Base-by-base conservation (phyloP, 2,113 vertebrate genomes). In the Camelus dromedarius region DNA sequence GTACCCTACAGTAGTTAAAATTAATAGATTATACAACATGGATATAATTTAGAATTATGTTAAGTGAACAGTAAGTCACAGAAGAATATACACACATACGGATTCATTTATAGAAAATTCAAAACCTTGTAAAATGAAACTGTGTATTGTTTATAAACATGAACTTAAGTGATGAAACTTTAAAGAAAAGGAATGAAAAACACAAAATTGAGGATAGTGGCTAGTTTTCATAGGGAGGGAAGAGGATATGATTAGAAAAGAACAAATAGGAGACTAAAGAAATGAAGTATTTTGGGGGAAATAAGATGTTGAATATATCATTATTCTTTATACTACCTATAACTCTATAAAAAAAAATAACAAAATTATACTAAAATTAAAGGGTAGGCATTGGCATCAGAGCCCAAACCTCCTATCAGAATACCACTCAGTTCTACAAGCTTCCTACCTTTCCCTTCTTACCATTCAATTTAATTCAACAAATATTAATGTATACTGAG, bases 181-280 rank as follows among this genome's bases (percentile, higher is more conserved):
- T 81, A 69, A 79, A 72, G 26, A 62, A 73, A 83, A 72, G 56
- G 35, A 86, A 79, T 62, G 60, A 95, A 60, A 58, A 73, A 89
- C 26, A 52, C 67, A 82, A 87, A 83, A 90, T 13, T 64, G 60
- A 58, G 58, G 15, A 26, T 35, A 66, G 35, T 22, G 35, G 32
- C 32, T 88, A 77, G 32, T 52, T 87, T 35, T 87, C 52, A 42
- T 9, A 8, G n/a, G 30, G 35, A 60, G 52, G 28, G 46, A 81
- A 35, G 48, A 38, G 64, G 38, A 76, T 5, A 9, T 85, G 38
- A 69, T 77, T 79, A 70, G 82, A 32, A 73, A 73, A 95, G 52
- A 81, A 72, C 1, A 35, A 19, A 70, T 3, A 38, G n/a, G 58
- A 73, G 11, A 81, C 4, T 12, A 60, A 72, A 64, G 30, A 81